Evolutionary conservation across 1,140 invertebrate genomes (phyloP), one percentile per base, ranked within the genome.

Genomic region (Eurosta solidaginis): DNA sequence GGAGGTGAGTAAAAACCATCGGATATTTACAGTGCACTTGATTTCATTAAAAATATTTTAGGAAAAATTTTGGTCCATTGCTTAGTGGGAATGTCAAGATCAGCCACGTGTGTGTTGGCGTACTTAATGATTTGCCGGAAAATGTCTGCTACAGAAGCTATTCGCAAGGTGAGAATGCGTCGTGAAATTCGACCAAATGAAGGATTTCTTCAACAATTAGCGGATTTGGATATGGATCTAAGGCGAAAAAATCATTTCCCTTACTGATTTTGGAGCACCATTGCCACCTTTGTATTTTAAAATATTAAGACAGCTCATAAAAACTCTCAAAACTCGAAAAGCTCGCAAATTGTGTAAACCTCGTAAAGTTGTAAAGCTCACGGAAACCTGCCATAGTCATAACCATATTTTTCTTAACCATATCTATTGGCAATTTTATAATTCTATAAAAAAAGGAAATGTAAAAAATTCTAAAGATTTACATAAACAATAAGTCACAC

Each of bases 61-160:
- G 94, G 94, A 78, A 94, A 92, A 85, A 92, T 94, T 1, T 89
- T 95, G 75, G 93, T 96, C 1, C 94, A 96, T 84, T 96, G 94
- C 83, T 88, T 94, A 74, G 92, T 94, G 88, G 95, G 95, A 25
- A 92, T 96, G 77, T 95, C 94, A 1, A 91, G 95, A 1, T 95
- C 94, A 29, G 93, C 94, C 25, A 94, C 94, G 0, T 92, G 94
- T 80, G 93, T 95, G 0, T 88, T 95, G 33, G 94, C 94, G 22
- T 96, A 94, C 85, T 88, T 96, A 36, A 96, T 97, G 93, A 92
- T 96, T 63, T 94, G 93, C 83, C 91, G 92, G 73, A 90, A 91
- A 47, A 94, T 96, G 92, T 90, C 91, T n/a, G 92, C 94, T 1
- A 88, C 90, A 9, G 92, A 95, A 77, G 95, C 96, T 14, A 88